phyloP scores from a whole-genome alignment of 1,140 invertebrate species.

The Cydia amplana region DNA sequence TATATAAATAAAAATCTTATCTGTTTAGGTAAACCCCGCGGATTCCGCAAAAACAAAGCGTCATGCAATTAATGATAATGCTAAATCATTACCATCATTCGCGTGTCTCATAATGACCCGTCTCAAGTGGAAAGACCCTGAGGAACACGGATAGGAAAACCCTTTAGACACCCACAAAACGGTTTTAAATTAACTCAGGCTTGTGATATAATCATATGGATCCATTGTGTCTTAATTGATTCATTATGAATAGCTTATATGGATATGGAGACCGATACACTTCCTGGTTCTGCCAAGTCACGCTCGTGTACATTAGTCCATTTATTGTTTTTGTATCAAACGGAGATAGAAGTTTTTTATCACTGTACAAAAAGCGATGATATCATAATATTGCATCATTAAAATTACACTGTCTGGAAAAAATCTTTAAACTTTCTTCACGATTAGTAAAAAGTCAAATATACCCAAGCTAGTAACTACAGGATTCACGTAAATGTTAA shows the following conservation, averaged over 20 bases:
- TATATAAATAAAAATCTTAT: neutral
- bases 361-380: neutral
- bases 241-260: conserved; percentile 21
- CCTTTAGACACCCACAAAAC: conserved; percentile 24
- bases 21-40: neutral
- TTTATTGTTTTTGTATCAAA: conserved; percentile 7
- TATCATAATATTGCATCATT: conserved; percentile 7
- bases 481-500: too few species aligned
- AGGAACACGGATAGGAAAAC: conserved; percentile 17
- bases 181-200: conserved; percentile 11
- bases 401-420: neutral
- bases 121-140: conserved; percentile 22
- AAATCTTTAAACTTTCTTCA: too few species aligned
- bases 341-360: neutral
- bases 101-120: neutral
- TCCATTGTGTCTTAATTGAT: conserved; percentile 30
- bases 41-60: neutral
- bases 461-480: too few species aligned
- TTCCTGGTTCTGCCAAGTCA: conserved; percentile 17
- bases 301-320: neutral
- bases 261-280: neutral
- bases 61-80: neutral
- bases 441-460: too few species aligned
- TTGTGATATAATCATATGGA: conserved; percentile 13
- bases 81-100: neutral